Evolutionary conservation across 2,888 invertebrate species (phyloP).

Genomic region (Acrobasis consociella): DNA sequence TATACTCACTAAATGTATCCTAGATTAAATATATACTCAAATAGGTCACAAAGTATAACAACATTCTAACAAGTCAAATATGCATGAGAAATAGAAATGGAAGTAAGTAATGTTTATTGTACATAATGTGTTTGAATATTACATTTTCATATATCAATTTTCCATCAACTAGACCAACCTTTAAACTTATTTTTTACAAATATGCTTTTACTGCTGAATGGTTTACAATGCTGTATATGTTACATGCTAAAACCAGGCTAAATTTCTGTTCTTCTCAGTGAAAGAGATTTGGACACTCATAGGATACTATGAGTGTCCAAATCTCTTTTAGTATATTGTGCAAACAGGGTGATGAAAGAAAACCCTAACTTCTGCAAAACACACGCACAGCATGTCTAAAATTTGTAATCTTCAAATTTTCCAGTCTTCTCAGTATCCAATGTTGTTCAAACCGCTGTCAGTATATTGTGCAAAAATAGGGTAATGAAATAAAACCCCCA

Average conservation of each 20-base stretch:
- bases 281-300: no score
- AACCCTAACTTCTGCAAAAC: neutral
- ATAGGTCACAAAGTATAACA: constrained; percentile 2
- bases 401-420: neutral
- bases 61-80: neutral
- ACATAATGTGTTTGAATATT: no score
- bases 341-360: neutral
- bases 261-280: no score
- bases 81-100: no score
- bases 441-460: neutral
- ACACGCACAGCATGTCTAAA: neutral
- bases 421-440: neutral
- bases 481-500: neutral
- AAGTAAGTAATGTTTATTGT: no score
- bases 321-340: neutral
- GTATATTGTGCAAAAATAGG: neutral
- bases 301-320: neutral
- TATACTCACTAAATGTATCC: constrained; percentile 17
- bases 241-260: no score
- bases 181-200: no score
- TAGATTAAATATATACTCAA: constrained; percentile 11
- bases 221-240: no score
- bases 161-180: no score
- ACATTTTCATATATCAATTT: no score
- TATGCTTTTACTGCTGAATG: no score